Evolutionary conservation across 2,113 vertebrate genomes (phyloP).

Genomic region (Muscicapa adusta): DNA sequence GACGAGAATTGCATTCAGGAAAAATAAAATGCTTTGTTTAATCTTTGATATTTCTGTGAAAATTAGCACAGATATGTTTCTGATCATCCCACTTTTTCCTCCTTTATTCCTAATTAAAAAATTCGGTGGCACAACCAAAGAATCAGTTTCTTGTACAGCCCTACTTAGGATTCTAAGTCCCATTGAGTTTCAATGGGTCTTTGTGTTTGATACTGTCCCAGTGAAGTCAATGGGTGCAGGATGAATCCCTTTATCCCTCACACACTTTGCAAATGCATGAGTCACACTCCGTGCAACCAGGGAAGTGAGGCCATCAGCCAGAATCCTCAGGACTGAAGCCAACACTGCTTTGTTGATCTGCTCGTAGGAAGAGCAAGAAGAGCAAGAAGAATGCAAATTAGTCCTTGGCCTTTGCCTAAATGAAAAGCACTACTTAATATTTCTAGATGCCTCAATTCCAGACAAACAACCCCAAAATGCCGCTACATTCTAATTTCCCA

Average conservation of each 20-base stretch:
- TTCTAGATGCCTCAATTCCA: conserved; percentile 23
- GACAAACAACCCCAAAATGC: not conserved
- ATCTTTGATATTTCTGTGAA: not conserved
- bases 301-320: conserved; percentile 33
- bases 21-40: not conserved
- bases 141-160: conserved; percentile 37
- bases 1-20: not conserved
- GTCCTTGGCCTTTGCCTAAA: conserved; percentile 10
- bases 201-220: conserved; percentile 36
- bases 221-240: conserved; percentile 43
- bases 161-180: conserved; percentile 33
- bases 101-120: not conserved
- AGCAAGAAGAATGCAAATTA: conserved; percentile 49
- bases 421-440: not conserved
- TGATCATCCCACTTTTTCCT: not conserved
- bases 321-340: conserved; percentile 34
- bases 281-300: conserved; percentile 39
- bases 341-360: conserved; percentile 22
- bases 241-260: conserved; percentile 56
- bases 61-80: not conserved
- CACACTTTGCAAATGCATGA: conserved; percentile 37
- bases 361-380: not conserved
- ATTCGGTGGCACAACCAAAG: not conserved
- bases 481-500: not conserved
- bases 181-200: conserved; percentile 43